Evolutionary conservation across 2,888 invertebrate genomes (phyloP), one percentile per base, ranked within the genome.

Genomic region (Blastobasis adustella): DNA sequence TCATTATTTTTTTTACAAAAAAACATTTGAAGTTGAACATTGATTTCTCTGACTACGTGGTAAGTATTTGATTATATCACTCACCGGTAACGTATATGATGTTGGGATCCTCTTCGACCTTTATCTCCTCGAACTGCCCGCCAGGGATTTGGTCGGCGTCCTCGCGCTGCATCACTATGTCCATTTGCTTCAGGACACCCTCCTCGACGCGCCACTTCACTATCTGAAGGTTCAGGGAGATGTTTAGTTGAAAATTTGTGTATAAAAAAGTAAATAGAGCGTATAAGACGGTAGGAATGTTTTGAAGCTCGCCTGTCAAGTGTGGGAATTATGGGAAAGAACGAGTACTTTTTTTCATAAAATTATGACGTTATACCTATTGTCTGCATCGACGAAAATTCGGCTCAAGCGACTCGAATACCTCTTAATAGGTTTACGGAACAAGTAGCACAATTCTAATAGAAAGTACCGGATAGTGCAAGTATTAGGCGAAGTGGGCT

Each of bases 161-260:
- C 23, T 68, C 46, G 0, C 81, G 67, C 0, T 50, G 65, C 63
- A 88, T 52, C 1, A 79, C 58, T 0, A 87, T 64, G 57, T 85
- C 79, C 40, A 73, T 79, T 10, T 65, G 65, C 50, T 84, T 85
- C 7, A 87, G 58, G 2, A 69, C 64, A 0, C 74, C 75, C 5
- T 83, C 82, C 5, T 76, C 60, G n/a, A 87, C 76, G 0, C 67
- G 71, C 84, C 85, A 85, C 1, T 66, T 79, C 8, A 84, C 47
- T 53, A 74, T 66, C 86, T 87, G 62, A 23, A 3, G 23, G 23
- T 23, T 23, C 0, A 51, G 42, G 6, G 42, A 42, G 5, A 6
- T 5, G 4, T 8, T 42, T 9, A 3, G 6, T 40, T 6, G 9
- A 6, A 40, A 40, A 40, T 40, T 3, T 1, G 1, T 40, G 7